These are phyloP conservation scores for Clarias gariepinus DNA, from an alignment of 2,113 vertebrate species.

Conservation along the genomic window DNA sequence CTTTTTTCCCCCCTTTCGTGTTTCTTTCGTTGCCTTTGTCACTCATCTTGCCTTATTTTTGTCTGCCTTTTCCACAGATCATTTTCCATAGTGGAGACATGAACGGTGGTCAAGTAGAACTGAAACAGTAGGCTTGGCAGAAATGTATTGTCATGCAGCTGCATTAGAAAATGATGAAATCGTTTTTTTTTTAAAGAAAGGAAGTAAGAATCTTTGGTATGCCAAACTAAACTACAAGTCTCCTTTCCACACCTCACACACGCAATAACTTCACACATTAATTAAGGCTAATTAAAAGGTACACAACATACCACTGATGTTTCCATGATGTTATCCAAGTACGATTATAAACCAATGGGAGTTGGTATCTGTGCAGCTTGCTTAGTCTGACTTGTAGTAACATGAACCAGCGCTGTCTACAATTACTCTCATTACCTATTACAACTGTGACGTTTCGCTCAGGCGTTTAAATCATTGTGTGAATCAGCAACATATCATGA, in stretches of 20 bases:
- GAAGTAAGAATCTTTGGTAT: neutral
- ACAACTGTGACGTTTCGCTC: constrained; percentile 32
- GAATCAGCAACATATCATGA: neutral
- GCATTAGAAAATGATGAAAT: neutral
- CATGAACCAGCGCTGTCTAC: constrained; percentile 40
- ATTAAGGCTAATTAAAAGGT: neutral
- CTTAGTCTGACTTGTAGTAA: constrained; percentile 41
- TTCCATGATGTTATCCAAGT: constrained; percentile 25
- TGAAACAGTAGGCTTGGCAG: neutral
- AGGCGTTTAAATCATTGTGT: constrained; percentile 6
- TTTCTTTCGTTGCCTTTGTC: constrained; percentile 13
- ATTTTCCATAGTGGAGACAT: neutral
- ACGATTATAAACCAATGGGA: constrained; percentile 38
- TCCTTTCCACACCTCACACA: neutral
- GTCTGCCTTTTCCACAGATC: constrained; percentile 38
- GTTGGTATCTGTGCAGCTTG: constrained; percentile 35
- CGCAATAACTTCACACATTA: neutral
- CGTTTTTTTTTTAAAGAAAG: neutral
- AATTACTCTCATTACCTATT: constrained; percentile 49
- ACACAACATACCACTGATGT: neutral
- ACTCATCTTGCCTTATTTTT: neutral
- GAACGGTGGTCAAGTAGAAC: neutral
- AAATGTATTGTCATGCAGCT: neutral
- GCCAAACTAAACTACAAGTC: neutral
- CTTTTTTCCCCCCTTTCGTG: constrained; percentile 28